phyloP scores from a whole-genome alignment of 2,797 vertebrate species.

The Naso thynnoides region DNA sequence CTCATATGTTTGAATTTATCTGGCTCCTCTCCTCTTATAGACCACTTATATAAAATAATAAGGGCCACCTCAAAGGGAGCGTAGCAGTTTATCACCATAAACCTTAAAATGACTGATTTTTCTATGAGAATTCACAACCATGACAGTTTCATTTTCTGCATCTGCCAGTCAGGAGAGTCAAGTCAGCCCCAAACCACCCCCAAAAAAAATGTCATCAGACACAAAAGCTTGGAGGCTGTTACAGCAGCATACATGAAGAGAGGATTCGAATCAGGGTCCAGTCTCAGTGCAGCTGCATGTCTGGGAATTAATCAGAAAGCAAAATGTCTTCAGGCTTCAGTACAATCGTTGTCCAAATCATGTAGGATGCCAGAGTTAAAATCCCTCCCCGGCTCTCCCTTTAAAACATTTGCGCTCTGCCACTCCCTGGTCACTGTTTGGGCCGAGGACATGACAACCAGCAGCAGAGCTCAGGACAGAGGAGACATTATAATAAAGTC shows the following conservation, averaged over 20 bases:
- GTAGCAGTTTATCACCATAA: not conserved
- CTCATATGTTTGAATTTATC: not conserved
- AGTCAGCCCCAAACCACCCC: slow-evolving; percentile 9
- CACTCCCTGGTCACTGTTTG: slow-evolving; percentile 54
- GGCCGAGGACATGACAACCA: slow-evolving; percentile 31
- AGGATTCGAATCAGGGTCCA: not conserved
- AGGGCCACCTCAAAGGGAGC: not conserved
- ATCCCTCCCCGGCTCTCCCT: slow-evolving; percentile 13
- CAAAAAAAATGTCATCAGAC: not conserved
- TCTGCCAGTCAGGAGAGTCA: slow-evolving; percentile 15
- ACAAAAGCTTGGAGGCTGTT: not conserved
- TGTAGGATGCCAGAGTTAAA: slow-evolving; percentile 21
- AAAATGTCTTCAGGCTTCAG: slow-evolving; percentile 20
- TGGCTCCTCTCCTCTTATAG: not conserved
- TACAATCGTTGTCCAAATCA: slow-evolving; percentile 29
- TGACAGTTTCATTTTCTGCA: slow-evolving; percentile 15
- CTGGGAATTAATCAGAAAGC: slow-evolving; percentile 17
- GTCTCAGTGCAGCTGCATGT: not conserved
- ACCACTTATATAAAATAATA: not conserved
- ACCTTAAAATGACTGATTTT: not conserved
- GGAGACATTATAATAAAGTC: not conserved
- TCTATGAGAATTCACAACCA: not conserved
- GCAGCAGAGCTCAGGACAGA: not conserved
- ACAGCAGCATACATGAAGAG: not conserved
- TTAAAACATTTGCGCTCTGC: slow-evolving; percentile 44